phyloP scores from a whole-genome alignment of 2,113 vertebrate species.

The Micronisus gabar region DNA sequence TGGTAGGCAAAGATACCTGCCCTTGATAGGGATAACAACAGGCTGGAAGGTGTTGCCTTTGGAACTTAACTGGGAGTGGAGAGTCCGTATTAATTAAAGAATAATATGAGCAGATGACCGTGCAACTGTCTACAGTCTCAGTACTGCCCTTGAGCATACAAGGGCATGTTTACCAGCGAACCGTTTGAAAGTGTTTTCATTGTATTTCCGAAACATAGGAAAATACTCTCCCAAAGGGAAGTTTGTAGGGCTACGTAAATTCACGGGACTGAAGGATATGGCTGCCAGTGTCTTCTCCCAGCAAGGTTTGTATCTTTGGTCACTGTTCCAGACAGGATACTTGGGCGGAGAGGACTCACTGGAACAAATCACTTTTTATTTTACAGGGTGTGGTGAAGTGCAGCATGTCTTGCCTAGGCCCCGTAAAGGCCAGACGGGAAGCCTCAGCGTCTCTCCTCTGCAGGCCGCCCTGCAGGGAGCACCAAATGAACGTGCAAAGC shows the following conservation, averaged over 20 bases:
- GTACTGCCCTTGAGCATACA: neutral
- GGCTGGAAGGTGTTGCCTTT: neutral
- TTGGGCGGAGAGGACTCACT: neutral
- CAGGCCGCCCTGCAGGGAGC: neutral
- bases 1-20: neutral
- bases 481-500: neutral
- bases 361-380: neutral
- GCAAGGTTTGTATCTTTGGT: neutral
- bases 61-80: neutral
- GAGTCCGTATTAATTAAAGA: neutral
- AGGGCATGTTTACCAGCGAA: neutral
- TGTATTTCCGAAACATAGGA: neutral
- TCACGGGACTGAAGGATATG: fast-evolving
- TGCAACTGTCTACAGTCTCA: neutral
- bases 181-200: neutral
- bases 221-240: neutral
- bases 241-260: neutral
- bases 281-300: neutral
- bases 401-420: neutral
- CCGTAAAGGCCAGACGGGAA: neutral
- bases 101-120: neutral
- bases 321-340: neutral
- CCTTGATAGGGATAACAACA: neutral
- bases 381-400: neutral
- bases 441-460: neutral